phyloP scores from a whole-genome alignment of 35 echinoderm and acorn worm species.

The Anneissia japonica region DNA sequence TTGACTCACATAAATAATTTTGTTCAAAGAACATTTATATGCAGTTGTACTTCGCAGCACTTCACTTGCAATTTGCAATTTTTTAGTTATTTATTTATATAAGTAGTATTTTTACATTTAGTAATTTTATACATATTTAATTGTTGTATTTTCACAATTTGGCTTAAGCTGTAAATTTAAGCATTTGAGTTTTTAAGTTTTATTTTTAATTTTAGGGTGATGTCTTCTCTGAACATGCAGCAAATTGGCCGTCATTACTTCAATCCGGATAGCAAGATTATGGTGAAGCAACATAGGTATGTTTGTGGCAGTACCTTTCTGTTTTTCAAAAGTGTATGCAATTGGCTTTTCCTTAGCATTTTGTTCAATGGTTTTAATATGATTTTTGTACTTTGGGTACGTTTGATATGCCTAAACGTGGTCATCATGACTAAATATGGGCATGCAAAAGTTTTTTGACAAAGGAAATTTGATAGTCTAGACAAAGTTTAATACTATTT shows the following conservation, averaged over 20 bases:
- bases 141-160: not conserved
- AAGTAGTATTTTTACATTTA: not conserved
- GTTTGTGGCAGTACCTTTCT: no score
- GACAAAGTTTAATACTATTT: no score
- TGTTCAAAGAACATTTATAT: no score
- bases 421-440: no score
- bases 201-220: conserved; percentile 36
- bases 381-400: no score
- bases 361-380: no score
- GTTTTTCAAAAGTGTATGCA: no score
- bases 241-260: conserved; percentile 90
- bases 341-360: no score
- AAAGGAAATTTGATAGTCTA: no score
- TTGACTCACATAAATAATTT: no score
- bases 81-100: not conserved
- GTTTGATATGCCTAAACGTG: no score
- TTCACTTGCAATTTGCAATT: not conserved
- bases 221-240: conserved; percentile 66
- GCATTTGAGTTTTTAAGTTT: conserved; percentile 1
- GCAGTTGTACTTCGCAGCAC: not conserved
- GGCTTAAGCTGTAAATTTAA: not conserved
- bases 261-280: conserved; percentile 39
- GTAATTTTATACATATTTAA: not conserved
- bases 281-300: conserved; percentile 65
- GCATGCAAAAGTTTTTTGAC: no score